Evolutionary conservation across 1,140 invertebrate species (phyloP).

Genomic region (Tribolium madens): DNA sequence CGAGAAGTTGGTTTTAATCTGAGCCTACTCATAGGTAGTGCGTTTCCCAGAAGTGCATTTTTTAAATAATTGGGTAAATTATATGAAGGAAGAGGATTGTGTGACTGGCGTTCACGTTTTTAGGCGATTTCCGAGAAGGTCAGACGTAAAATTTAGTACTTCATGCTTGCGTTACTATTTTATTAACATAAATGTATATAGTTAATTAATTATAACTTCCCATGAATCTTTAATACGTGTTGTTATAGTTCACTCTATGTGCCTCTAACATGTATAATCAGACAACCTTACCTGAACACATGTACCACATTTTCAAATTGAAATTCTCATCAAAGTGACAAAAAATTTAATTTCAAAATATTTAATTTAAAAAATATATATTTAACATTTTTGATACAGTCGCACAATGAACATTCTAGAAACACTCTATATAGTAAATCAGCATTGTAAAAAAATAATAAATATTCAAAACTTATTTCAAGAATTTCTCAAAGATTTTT

Average conservation of each 20-base stretch:
- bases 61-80: slow-evolving; percentile 35
- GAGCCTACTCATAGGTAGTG: neutral
- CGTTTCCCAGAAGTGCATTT: slow-evolving; percentile 2
- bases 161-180: slow-evolving; percentile 44
- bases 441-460: too few species aligned
- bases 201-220: slow-evolving; percentile 45
- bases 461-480: too few species aligned
- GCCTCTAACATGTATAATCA: slow-evolving; percentile 40
- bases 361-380: too few species aligned
- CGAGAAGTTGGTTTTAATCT: neutral
- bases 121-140: slow-evolving; percentile 36
- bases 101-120: neutral
- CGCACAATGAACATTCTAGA: too few species aligned
- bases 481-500: too few species aligned
- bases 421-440: too few species aligned
- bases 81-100: neutral
- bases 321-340: neutral
- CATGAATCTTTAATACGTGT: slow-evolving; percentile 42
- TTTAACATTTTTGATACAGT: too few species aligned
- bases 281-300: slow-evolving; percentile 38
- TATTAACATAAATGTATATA: slow-evolving; percentile 47
- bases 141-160: slow-evolving; percentile 41
- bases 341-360: too few species aligned
- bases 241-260: slow-evolving; percentile 38
- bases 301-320: slow-evolving; percentile 2